Evolutionary conservation across 2,797 vertebrate genomes (phyloP), one percentile per base, ranked within the genome.

Genomic region (Acanthiza pusilla): DNA sequence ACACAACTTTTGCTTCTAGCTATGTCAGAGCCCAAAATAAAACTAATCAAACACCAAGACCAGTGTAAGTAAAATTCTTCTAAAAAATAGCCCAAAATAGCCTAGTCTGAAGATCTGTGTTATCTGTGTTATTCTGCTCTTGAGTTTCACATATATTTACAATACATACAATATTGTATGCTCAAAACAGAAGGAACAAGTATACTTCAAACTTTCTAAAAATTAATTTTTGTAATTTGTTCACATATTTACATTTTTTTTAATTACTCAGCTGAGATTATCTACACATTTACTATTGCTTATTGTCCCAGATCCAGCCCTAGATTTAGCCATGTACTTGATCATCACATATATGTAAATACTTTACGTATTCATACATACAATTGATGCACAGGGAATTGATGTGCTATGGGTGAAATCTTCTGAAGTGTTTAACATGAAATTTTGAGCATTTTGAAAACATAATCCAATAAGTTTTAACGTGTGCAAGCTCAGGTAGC

Each of bases 1-100:
- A 88, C 40, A 70, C 48, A 81, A 93, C 63, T 70, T 16, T 94
- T 96, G 76, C 95, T 96, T 86, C 92, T 40, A 94, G 94, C 95
- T 86, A 95, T 88, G 48, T 60, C 54, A 79, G 34, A 66, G 60
- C 74, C 76, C 42, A 86, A 95, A 91, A 81, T 73, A 93, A 95
- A 91, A 42, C 70, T 91, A 67, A 89, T 94, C 93, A 94, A 77
- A 91, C 43, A 63, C 1, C 8, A 76, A 93, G 82, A 84, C 36
- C 58, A 71, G 16, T 63, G 17, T 32, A 80, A 77, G 34, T 42
- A 66, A 92, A 91, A 91, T 68, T 78, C 9, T 14, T 90, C 45
- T 70, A 10, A 63, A 93, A 92, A 91, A 38, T 43, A 77, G 19
- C 38, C 20, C 26, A 83, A 84, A 92, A 62, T 36, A 89, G 12